These are phyloP conservation scores for Anableps anableps DNA, from an alignment of 2,797 vertebrate genomes.

Conservation along the genomic window DNA sequence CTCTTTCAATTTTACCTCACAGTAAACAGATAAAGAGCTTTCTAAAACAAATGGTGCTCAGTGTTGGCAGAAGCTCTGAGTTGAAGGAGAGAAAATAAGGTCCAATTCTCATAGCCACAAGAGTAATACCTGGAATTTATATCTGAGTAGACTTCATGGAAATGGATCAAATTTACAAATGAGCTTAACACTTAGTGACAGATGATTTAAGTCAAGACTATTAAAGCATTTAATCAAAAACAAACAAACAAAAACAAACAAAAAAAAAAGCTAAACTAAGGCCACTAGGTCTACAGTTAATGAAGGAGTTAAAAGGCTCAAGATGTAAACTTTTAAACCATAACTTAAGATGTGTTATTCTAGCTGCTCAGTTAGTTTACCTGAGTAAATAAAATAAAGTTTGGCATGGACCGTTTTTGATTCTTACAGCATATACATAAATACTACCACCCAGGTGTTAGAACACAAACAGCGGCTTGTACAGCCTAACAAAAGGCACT, in stretches of 20 bases:
- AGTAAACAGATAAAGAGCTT: not conserved
- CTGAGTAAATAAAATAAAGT: not conserved
- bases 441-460: slow-evolving; percentile 30
- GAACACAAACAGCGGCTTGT: not conserved
- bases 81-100: slow-evolving; percentile 11
- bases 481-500: slow-evolving; percentile 14
- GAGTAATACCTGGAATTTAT: slow-evolving; percentile 31
- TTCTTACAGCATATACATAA: slow-evolving; percentile 14
- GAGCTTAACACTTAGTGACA: not conserved
- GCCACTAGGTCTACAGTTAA: not conserved
- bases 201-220: not conserved
- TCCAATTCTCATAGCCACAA: not conserved
- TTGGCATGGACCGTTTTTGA: not conserved
- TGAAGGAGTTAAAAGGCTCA: slow-evolving; percentile 2
- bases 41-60: not conserved
- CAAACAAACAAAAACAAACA: too few relatives aligned
- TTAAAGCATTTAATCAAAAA: not conserved
- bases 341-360: not conserved
- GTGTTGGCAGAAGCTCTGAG: slow-evolving; percentile 19
- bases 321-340: not conserved
- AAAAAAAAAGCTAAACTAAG: not conserved
- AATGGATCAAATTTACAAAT: not conserved
- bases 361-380: not conserved
- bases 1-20: not conserved
- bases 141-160: slow-evolving; percentile 8